Evolutionary conservation across 2,797 vertebrate genomes (phyloP).

Genomic region (Falco columbarius): DNA sequence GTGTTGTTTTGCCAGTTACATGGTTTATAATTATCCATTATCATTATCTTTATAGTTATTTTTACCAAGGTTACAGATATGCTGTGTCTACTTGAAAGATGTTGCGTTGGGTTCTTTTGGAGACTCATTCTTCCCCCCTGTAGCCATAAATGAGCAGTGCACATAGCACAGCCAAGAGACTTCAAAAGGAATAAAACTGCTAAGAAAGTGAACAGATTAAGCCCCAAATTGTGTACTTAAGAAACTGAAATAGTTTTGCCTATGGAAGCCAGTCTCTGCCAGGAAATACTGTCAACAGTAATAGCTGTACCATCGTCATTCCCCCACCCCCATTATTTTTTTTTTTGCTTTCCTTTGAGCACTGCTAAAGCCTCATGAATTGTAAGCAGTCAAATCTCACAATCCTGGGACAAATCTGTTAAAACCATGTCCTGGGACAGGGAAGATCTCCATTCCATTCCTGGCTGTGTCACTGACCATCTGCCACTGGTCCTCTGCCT

Average conservation of each 20-base stretch:
- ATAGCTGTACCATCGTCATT: background rate
- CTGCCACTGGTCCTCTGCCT: conserved; percentile 48
- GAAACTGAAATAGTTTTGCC: background rate
- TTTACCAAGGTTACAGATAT: conserved; percentile 8
- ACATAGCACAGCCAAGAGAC: background rate
- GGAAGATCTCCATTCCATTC: background rate
- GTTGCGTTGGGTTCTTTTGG: background rate
- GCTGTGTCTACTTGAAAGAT: background rate
- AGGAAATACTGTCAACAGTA: background rate
- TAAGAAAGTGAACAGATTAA: background rate
- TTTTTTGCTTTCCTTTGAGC: background rate
- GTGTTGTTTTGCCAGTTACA: background rate
- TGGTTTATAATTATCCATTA: conserved; percentile 30
- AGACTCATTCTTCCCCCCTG: background rate
- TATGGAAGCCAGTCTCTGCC: background rate
- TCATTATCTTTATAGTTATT: conserved; percentile 13
- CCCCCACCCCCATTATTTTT: too few species aligned
- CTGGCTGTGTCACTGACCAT: conserved; percentile 32
- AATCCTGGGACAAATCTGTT: background rate
- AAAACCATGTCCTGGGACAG: background rate
- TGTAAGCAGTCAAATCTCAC: background rate
- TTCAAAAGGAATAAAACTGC: background rate
- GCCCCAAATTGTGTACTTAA: background rate
- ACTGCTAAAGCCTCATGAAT: background rate
- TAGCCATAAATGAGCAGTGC: background rate